phyloP scores from a whole-genome alignment of 2,113 vertebrate genomes.

The Meles meles region DNA sequence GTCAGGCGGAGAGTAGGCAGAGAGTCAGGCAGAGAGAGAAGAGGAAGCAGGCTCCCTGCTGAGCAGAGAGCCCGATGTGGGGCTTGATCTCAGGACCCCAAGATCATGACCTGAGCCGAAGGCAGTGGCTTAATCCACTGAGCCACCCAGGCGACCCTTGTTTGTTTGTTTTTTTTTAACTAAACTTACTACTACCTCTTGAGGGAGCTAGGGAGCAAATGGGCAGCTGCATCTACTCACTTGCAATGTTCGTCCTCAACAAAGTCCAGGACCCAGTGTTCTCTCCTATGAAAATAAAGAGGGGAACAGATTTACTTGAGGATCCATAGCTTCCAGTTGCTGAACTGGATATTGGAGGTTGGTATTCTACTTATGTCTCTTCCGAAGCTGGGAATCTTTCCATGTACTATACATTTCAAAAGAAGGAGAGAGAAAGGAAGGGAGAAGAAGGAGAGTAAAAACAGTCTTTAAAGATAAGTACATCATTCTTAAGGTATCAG shows the following conservation, averaged over 20 bases:
- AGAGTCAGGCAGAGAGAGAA: too few species aligned
- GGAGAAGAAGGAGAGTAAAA: neutral
- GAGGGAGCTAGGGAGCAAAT: neutral
- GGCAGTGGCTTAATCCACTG: too few species aligned
- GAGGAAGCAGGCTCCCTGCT: too few species aligned
- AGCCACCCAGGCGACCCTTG: too few species aligned
- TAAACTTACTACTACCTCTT: neutral
- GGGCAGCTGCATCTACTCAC: neutral
- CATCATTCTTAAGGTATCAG: neutral
- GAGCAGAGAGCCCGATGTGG: too few species aligned
- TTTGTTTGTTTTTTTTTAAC: neutral
- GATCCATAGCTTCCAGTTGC: neutral
- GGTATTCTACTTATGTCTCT: neutral
- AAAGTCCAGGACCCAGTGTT: neutral
- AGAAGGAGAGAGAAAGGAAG: neutral
- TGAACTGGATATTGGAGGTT: neutral
- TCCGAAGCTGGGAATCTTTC: neutral
- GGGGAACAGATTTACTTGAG: neutral
- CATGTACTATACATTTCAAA: neutral
- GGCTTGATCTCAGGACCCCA: too few species aligned
- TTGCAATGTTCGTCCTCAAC: neutral
- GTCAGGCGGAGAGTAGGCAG: too few species aligned
- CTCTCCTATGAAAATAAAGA: neutral
- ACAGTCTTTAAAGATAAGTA: neutral
- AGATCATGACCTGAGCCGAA: too few species aligned